phyloP scores from a whole-genome alignment of 1,140 invertebrate species.

The Tenebrio molitor region DNA sequence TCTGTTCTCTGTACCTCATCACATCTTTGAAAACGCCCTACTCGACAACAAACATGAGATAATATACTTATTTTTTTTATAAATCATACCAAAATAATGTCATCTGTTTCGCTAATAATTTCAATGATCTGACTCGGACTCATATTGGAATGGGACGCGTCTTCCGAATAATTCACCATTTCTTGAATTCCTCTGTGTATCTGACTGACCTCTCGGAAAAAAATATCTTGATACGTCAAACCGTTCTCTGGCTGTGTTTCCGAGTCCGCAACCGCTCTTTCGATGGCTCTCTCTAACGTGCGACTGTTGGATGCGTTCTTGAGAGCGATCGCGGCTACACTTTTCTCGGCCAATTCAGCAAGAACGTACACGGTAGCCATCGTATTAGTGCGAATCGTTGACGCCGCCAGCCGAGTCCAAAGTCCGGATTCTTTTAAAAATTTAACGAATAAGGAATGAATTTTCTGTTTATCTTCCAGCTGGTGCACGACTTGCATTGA shows the following conservation, averaged over 20 bases:
- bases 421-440: conserved; percentile 84
- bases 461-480: conserved; percentile 87
- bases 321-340: conserved; percentile 80
- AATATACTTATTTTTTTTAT: too few relatives aligned
- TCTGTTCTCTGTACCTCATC: conserved; percentile 72
- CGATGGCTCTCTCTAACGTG: conserved; percentile 69
- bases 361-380: conserved; percentile 78
- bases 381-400: conserved; percentile 67
- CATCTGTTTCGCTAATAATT: conserved; percentile 71
- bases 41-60: conserved; percentile 55
- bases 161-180: conserved; percentile 69
- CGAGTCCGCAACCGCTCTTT: conserved; percentile 70
- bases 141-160: conserved; percentile 71
- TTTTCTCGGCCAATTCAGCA: conserved; percentile 74
- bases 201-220: conserved; percentile 78
- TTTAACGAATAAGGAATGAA: conserved; percentile 78
- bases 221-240: conserved; percentile 78
- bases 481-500: conserved; percentile 88
- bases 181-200: conserved; percentile 71
- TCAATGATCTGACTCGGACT: conserved; percentile 69
- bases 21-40: conserved; percentile 72
- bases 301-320: conserved; percentile 76
- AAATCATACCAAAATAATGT: conserved; percentile 69
- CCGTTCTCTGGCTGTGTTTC: conserved; percentile 68
- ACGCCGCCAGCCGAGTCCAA: conserved; percentile 72